These are phyloP conservation scores for Dryas iulia DNA, from an alignment of 1,140 invertebrate species.

Conservation along the genomic window DNA sequence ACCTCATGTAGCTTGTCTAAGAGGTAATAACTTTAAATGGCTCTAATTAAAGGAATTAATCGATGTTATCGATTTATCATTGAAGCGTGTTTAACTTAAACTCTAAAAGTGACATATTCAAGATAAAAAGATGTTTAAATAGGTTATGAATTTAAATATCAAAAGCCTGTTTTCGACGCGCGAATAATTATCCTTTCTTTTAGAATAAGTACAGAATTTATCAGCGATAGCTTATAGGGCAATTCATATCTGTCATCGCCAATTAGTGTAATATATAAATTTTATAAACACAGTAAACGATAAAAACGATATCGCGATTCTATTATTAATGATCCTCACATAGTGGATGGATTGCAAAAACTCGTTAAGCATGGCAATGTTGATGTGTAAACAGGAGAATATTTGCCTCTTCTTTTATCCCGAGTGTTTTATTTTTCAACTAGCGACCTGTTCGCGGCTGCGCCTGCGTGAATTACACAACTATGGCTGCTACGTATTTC, in stretches of 20 bases:
- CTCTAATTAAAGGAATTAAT: conserved; percentile 27
- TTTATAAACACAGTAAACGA: not conserved
- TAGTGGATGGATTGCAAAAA: not conserved
- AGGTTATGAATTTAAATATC: not conserved
- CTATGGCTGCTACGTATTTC: too few relatives aligned
- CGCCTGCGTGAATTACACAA: too few relatives aligned
- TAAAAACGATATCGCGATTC: not conserved
- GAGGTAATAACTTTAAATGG: conserved; percentile 26
- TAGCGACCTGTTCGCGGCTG: too few relatives aligned
- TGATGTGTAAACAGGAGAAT: not conserved
- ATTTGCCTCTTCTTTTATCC: not conserved
- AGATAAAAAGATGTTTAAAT: not conserved
- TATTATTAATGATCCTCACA: not conserved
- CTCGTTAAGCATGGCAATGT: not conserved
- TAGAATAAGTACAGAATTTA: not conserved
- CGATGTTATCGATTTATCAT: conserved; percentile 3
- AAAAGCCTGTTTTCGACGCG: not conserved
- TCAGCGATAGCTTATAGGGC: conserved; percentile 3
- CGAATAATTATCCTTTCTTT: not conserved
- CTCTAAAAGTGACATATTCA: not conserved
- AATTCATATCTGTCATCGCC: conserved; percentile 11
- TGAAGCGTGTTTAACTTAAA: conserved; percentile 6
- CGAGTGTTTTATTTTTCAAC: not conserved
- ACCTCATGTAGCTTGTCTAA: conserved; percentile 23
- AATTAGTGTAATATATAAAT: conserved; percentile 7